These are phyloP conservation scores for Etheostoma cragini DNA, from an alignment of 2,113 vertebrate species.

Conservation along the genomic window DNA sequence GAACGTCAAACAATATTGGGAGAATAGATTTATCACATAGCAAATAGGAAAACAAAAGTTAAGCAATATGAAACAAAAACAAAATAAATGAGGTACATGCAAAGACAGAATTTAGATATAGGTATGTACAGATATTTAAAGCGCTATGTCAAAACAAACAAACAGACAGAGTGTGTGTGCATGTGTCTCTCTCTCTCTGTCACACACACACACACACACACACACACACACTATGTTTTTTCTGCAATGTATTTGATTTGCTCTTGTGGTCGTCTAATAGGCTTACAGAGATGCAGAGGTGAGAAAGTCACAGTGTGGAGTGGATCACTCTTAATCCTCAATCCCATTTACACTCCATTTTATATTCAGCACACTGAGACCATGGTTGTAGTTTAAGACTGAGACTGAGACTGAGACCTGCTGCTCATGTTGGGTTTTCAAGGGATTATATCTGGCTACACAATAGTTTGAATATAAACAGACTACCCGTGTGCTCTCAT, in stretches of 20 bases:
- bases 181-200: background rate
- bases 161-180: too few relatives aligned
- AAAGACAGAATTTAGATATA: too few relatives aligned
- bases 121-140: too few relatives aligned
- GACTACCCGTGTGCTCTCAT: background rate
- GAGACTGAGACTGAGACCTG: background rate
- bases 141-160: too few relatives aligned
- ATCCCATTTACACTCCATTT: constrained; percentile 37
- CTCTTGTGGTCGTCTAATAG: constrained; percentile 53
- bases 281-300: constrained; percentile 48
- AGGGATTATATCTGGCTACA: constrained; percentile 47
- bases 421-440: constrained; percentile 27
- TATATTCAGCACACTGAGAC: constrained; percentile 39
- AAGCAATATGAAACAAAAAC: too few relatives aligned
- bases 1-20: too few relatives aligned
- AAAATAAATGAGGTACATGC: too few relatives aligned
- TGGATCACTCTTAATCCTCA: constrained; percentile 65
- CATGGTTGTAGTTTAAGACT: too few relatives aligned
- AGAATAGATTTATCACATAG: too few relatives aligned
- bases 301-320: constrained; percentile 39
- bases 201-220: background rate
- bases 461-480: constrained; percentile 42
- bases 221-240: background rate
- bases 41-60: too few relatives aligned
- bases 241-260: constrained; percentile 38